Base-by-base conservation (phyloP, 1,140 invertebrate species). In the Hesperophylax magnus region DNA sequence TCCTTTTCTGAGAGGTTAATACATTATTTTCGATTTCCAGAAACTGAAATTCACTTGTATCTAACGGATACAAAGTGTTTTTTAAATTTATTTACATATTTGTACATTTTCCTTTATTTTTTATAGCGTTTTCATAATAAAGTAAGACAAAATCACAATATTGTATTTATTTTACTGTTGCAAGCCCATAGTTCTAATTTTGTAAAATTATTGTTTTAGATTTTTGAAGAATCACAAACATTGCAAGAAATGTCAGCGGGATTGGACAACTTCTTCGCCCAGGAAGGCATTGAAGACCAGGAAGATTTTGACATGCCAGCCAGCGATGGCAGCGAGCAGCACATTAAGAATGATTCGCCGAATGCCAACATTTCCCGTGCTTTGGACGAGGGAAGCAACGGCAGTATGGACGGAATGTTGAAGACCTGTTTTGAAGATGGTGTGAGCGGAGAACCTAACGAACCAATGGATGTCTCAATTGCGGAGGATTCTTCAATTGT, bases 331-430 rank as follows among this genome's bases (percentile, higher is more conserved):
- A 77, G 27, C 58, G 77, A 67, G 63, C 80, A 27, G 61, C 77
- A 39, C 17, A 27, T 56, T 3, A 78, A 72, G 31, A 81, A 69
- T 34, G 77, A 72, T n/a, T 84, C 82, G 20, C 82, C 82, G 3
- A 39, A 56, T 20, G 76, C 80, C 52, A 69, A 81, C 47, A 79
- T 83, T 20, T 72, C 77, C 18, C 47, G 77, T 31, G 47, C 65
- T 15, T 77, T 82, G n/a, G 83, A 77, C 20, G 83, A 84, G 14
- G 83, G 82, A 27, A 84, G 83, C 54, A 84, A 84, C 67, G 82
- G 82, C 14, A 82, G 80, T 34, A 82, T 84, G 80, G 83, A 84
- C 22, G 82, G 80, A 9, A 78, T 81, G 71, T 27, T 84, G 5
- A 81, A 84, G 60, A 77, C 80, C 0, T 84, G 80, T 60, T 82